Evolutionary conservation across 2,888 invertebrate genomes (phyloP).

Genomic region (Gari tellinella): DNA sequence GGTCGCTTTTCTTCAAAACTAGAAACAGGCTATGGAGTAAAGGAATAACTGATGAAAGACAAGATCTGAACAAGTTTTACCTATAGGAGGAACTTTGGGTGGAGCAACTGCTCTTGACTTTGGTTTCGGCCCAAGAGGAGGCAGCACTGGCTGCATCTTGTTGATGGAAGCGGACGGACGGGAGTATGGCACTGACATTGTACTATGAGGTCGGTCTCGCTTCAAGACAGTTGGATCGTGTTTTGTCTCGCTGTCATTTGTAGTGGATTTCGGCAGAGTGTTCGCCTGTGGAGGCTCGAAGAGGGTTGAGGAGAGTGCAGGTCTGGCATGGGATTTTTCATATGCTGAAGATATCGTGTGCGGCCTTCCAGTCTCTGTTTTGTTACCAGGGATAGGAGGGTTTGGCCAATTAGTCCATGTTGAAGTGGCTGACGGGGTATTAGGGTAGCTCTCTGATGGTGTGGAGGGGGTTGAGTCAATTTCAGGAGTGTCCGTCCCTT

Average conservation of each 20-base stretch:
- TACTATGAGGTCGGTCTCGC: constrained; percentile 66
- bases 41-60: too few species aligned
- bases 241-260: constrained; percentile 27
- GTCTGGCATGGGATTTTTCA: constrained; percentile 91
- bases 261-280: constrained; percentile 51
- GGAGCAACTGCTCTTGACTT: constrained; percentile 78
- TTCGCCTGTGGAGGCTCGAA: constrained; percentile 90
- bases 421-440: constrained; percentile 82
- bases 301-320: constrained; percentile 94
- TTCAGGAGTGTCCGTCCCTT: constrained; percentile 68
- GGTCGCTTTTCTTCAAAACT: too few species aligned
- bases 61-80: too few species aligned
- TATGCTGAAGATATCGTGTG: constrained; percentile 97
- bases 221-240: constrained; percentile 51
- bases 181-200: constrained; percentile 62
- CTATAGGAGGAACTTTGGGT: constrained; percentile 74
- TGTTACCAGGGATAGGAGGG: constrained; percentile 65
- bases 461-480: constrained; percentile 84
- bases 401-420: constrained; percentile 83
- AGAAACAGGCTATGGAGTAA: too few species aligned
- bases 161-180: constrained; percentile 78
- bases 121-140: constrained; percentile 80
- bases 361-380: constrained; percentile 88
- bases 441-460: constrained; percentile 85
- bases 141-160: constrained; percentile 79